Percentiles rank a stretch among this genome's conserved stretches.
Conservation (phyloP, 2,888 invertebrate genomes). For the Spicauda simplicius region DNA sequence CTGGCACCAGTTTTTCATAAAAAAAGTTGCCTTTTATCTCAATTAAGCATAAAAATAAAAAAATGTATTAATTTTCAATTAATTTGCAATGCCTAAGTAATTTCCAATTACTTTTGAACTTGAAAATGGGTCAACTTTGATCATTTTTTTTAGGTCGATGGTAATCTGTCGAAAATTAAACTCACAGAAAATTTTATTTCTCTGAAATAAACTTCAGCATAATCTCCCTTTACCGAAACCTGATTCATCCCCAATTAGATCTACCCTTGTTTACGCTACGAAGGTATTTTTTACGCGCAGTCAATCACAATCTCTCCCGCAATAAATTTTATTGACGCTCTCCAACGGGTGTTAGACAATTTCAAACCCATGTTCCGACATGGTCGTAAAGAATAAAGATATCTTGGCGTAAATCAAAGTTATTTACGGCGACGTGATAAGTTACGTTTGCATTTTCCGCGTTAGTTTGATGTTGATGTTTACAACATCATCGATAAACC, state of each 20-base stretch:
- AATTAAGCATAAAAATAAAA: too few relatives aligned
- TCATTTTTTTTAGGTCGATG: too few relatives aligned
- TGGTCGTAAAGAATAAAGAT: slow-evolving; percentile 30
- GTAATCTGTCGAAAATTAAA: not conserved
- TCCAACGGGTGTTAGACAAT: slow-evolving; percentile 21
- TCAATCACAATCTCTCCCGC: slow-evolving; percentile 22
- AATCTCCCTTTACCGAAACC: not conserved
- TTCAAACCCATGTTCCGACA: slow-evolving; percentile 7
- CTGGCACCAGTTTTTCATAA: too few relatives aligned
- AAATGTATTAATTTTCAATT: too few relatives aligned
- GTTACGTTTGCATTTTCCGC: too few relatives aligned
- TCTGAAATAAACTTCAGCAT: not conserved
- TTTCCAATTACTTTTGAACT: too few relatives aligned
- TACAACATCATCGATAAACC: too few relatives aligned
- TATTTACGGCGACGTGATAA: slow-evolving; percentile 5
- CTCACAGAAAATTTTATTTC: not conserved
- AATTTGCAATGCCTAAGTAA: too few relatives aligned
- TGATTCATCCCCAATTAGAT: slow-evolving; percentile 10
- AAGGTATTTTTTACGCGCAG: slow-evolving; percentile 21
- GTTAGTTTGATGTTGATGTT: too few relatives aligned
- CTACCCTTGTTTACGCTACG: not conserved
- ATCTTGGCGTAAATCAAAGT: slow-evolving; percentile 21
- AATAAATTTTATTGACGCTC: slow-evolving; percentile 25
- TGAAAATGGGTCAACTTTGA: too few relatives aligned
- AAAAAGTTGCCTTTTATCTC: too few relatives aligned